A percentile compares a stretch with the other conserved stretches of the same genome.
These are phyloP conservation scores for Meghimatium bilineatum DNA, from an alignment of 2,888 invertebrate species.

Conservation along the genomic window DNA sequence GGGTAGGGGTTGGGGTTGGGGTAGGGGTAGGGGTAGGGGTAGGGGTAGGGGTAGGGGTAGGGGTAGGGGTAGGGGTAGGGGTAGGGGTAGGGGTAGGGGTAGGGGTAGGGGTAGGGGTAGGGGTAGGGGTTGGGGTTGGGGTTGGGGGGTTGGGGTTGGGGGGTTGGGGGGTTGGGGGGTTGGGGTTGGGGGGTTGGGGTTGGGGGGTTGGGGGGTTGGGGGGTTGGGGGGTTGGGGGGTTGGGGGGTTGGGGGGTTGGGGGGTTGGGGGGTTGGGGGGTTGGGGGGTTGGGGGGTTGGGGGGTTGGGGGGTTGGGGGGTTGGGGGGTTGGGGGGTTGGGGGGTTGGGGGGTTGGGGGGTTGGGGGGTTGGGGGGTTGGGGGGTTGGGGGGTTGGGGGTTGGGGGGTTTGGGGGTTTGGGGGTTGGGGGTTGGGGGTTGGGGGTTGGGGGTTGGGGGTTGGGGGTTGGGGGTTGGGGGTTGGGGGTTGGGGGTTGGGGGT, in stretches of 20 bases:
- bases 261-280: not conserved
- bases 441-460: constrained; percentile 2
- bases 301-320: not conserved
- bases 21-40: not conserved
- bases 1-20: not conserved
- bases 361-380: not conserved
- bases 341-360: not conserved
- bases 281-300: not conserved
- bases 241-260: not conserved
- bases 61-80: not conserved
- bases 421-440: not conserved
- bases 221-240: not conserved
- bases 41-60: not conserved
- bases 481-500: not conserved
- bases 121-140: not conserved
- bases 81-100: not conserved
- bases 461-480: no score
- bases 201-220: not conserved
- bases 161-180: not conserved
- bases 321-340: not conserved
- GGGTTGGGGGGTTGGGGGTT: not conserved
- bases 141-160: not conserved
- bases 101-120: constrained; percentile 7
- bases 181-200: not conserved
- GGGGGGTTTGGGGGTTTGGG: not conserved